phyloP scores from a whole-genome alignment of 2,797 vertebrate genomes.

The Okamejei kenojei region DNA sequence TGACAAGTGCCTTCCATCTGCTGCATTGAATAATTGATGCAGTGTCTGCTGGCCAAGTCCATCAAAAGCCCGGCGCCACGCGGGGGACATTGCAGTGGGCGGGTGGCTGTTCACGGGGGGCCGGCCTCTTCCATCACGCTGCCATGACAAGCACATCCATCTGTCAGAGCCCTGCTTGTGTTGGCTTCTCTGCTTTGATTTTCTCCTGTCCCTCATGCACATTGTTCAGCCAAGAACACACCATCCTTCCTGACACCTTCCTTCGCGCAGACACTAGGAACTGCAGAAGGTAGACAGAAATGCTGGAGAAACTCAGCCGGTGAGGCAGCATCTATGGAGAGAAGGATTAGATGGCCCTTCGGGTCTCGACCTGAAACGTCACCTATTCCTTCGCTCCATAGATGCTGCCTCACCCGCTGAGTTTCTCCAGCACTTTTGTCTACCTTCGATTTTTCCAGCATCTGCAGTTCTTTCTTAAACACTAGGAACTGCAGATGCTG shows the following conservation, averaged over 20 bases:
- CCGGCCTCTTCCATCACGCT: background rate
- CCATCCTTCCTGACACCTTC: background rate
- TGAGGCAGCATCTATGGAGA: no score
- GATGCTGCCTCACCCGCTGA: no score
- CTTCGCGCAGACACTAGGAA: no score
- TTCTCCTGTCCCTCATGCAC: background rate
- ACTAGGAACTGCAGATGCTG: no score
- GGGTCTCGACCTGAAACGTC: no score
- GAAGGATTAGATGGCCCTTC: no score
- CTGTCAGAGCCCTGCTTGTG: background rate
- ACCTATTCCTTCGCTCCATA: no score
- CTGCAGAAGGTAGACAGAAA: no score
- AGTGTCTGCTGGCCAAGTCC: background rate
- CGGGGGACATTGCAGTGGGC: background rate
- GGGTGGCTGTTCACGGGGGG: background rate
- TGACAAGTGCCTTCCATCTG: background rate
- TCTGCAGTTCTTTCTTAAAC: no score
- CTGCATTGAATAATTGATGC: background rate
- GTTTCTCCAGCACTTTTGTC: no score
- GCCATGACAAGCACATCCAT: background rate
- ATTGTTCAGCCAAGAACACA: background rate
- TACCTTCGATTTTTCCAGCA: no score
- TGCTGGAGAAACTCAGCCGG: no score
- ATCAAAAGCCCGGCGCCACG: background rate
- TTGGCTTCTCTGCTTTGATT: background rate